These are phyloP conservation scores for Pandion haliaetus DNA, from an alignment of 2,113 vertebrate species.

Conservation along the genomic window DNA sequence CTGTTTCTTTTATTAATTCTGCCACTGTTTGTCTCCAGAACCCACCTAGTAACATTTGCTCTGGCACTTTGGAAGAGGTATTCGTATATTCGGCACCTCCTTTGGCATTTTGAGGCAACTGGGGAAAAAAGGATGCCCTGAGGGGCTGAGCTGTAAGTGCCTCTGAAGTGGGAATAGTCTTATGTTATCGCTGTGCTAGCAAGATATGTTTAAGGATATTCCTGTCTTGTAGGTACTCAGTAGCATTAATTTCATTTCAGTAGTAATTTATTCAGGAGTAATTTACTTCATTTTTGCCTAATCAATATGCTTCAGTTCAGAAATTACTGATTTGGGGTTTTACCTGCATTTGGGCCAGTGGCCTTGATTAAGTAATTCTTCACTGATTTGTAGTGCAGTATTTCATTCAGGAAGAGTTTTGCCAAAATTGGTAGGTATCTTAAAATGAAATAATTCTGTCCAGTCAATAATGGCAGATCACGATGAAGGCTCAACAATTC, in stretches of 20 bases:
- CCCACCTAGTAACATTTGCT: not conserved
- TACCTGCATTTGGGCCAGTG: not conserved
- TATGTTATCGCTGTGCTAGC: fast-evolving
- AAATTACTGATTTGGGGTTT: not conserved
- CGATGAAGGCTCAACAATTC: not conserved
- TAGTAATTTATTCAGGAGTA: not conserved
- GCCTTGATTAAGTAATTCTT: not conserved
- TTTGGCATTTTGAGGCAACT: not conserved
- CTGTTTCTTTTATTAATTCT: not conserved
- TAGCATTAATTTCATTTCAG: not conserved
- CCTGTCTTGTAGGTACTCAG: not conserved
- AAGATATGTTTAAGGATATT: not conserved
- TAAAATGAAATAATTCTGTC: not conserved
- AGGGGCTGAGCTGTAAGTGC: not conserved
- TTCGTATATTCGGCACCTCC: not conserved
- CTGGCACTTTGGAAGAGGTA: not conserved
- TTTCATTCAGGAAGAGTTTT: not conserved
- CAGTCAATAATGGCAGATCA: not conserved
- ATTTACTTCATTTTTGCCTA: not conserved
- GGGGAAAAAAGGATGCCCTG: not conserved
- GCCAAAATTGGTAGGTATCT: not conserved
- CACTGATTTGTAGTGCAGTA: not conserved
- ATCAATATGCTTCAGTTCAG: not conserved
- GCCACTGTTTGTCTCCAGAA: not conserved
- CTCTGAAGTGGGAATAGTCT: not conserved